Base-by-base conservation (phyloP, 2,113 vertebrate species). In the Orthonyx spaldingii region DNA sequence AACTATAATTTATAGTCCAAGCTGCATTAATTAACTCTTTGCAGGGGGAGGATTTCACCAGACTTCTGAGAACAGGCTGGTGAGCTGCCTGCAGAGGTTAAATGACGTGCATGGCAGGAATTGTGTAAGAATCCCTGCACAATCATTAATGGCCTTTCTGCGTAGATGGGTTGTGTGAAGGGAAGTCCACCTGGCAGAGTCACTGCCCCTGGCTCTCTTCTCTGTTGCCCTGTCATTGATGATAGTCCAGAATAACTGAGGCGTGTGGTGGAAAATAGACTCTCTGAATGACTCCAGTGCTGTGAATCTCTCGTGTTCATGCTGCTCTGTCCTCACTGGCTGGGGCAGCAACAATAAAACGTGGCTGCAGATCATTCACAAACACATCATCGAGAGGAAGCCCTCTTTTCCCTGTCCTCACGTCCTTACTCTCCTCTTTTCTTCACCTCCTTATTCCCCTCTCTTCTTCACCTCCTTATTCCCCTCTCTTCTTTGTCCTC, bases 1-100 rank as follows among this genome's bases (percentile, higher is more conserved):
- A 84, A 81, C 83, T 52, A 11, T 70, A 78, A 92, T 72, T 94
- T 89, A 65, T 84, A 75, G 90, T 46, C 64, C 64, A 57, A 42
- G 65, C 64, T 90, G 69, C 88, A 79, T 78, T 92, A 84, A 94
- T 92, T 96, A 96, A 96, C 94, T 75, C 92, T 93, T 96, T 94
- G 83, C 80, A 87, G 77, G 68, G 47, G 41, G 28, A 87, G 27
- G 32, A 9, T 90, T 87, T 88, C 66, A 82, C 70, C 57, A 77
- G 52, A 47, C 52, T 70, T 57, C 76, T 81, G 69, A 74, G 79
- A 86, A 74, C 3, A 42, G 60, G 26, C 68, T 81, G 64, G 47
- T 56, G 63, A 83, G 84, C 65, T 72, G 46, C 24, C 82, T 47
- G 63, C 57, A 66, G 35, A 92, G 60, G 64, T n/a, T 88, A 60